These are phyloP conservation scores for Ornithoptera alexandrae DNA, from an alignment of 2,888 invertebrate species.

Conservation along the genomic window DNA sequence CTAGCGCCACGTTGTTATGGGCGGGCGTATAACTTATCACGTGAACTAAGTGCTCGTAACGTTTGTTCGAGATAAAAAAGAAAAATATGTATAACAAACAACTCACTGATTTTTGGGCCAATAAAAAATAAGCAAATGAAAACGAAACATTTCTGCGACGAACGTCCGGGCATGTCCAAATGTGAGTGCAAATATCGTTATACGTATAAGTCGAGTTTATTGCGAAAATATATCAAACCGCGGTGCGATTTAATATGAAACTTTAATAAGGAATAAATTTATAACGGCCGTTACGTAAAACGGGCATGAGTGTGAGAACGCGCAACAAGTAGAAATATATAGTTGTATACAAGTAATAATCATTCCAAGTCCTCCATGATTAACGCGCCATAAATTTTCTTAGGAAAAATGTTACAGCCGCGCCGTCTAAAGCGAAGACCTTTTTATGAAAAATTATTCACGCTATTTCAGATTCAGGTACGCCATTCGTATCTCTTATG, in stretches of 20 bases:
- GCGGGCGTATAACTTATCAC: no score
- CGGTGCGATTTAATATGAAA: constrained; percentile 32
- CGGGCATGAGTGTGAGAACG: constrained; percentile 21
- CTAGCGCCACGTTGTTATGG: no score
- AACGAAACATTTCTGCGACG: constrained; percentile 34
- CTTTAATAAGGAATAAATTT: constrained; percentile 31
- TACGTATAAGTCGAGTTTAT: constrained; percentile 30
- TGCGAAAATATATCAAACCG: constrained; percentile 30
- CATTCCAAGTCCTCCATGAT: constrained; percentile 1
- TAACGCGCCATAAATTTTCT: constrained; percentile 19
- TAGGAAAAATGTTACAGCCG: constrained; percentile 30
- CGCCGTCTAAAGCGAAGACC: constrained; percentile 36
- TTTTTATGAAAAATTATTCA: constrained; percentile 73
- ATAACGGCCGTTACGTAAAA: constrained; percentile 29
- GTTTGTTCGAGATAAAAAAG: no score
- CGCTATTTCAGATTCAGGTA: constrained; percentile 71
- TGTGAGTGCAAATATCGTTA: constrained; percentile 32
- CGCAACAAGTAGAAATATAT: constrained; percentile 7
- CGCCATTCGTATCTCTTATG: constrained; percentile 73
- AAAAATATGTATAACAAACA: not conserved
- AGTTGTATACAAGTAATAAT: constrained; percentile 9
- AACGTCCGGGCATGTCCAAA: constrained; percentile 30
- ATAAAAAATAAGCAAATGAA: constrained; percentile 24
- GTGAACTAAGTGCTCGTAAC: no score
- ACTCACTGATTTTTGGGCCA: constrained; percentile 21